Base-by-base conservation (phyloP, 2,888 invertebrate species). In the Lepidochitona cinerea region DNA sequence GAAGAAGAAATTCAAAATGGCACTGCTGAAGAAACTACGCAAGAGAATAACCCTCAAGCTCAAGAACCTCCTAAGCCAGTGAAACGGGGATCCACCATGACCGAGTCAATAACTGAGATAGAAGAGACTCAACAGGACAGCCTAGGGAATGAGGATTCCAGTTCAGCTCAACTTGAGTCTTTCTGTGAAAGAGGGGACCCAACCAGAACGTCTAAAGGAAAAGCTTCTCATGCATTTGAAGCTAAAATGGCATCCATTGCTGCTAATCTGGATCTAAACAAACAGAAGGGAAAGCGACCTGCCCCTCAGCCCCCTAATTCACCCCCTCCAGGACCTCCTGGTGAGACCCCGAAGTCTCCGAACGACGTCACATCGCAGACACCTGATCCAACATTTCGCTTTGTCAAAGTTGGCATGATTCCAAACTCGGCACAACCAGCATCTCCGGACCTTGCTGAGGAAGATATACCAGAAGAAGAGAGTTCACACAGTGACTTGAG, bases 161-260 rank as follows among this genome's bases (percentile, higher is more conserved):
- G 14, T 23, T 4, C 37, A 5, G 3, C n/a, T 66, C 37, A 37
- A 37, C 35, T 36, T 2, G 37, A 35, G 12, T 35, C 33, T 23
- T 37, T 37, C 23, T n/a, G n/a, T n/a, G 18, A 37, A 5, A 26
- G 35, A 26, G n/a, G 35, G 9, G 66, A 66, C 26, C 1, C 66
- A 72, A 12, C 53, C 70, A 36, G 70, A 70, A 49, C 68, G 33
- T 72, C 70, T 37, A 49, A 68, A 52, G 67, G 65, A 37, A 85
- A 85, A 67, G n/a, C n/a, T n/a, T 82, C 84, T 1, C 74, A 83
- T 26, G 85, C 83, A 36, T 80, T 87, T 35, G 86, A 86, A 75
- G 83, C 83, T 1, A 83, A 81, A 53, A 82, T 85, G 79, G 85
- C 83, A 7, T 83, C 84, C 2, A 78, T 87, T 14, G 87, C 87